Evolutionary conservation across 2,888 invertebrate species (phyloP).

Genomic region (Hololepta plana): DNA sequence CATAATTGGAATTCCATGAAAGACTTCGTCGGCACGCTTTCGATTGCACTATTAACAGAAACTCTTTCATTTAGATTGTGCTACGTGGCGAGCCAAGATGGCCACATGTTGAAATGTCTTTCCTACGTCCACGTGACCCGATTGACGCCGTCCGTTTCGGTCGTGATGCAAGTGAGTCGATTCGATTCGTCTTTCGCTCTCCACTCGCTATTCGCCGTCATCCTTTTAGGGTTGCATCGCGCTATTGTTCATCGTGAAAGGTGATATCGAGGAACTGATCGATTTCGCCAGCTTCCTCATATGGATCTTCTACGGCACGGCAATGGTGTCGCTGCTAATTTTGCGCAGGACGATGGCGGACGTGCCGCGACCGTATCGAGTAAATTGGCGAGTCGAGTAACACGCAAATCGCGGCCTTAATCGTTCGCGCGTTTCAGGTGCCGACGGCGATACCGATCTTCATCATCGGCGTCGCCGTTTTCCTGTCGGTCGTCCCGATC

Average conservation of each 20-base stretch:
- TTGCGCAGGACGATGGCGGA: constrained; percentile 51
- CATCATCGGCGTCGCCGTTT: constrained; percentile 49
- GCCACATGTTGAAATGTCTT: constrained; percentile 61
- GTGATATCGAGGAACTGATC: constrained; percentile 58
- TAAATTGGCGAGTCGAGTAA: constrained; percentile 21
- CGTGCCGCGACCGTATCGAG: constrained; percentile 51
- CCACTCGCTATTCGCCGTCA: too few relatives aligned
- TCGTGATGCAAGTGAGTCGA: constrained; percentile 59
- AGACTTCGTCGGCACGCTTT: too few relatives aligned
- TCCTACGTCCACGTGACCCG: constrained; percentile 59
- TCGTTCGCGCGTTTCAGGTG: constrained; percentile 30
- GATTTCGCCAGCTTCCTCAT: constrained; percentile 76
- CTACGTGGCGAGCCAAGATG: constrained; percentile 64
- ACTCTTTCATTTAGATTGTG: constrained; percentile 61
- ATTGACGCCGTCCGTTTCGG: constrained; percentile 65
- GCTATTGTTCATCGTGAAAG: constrained; percentile 48
- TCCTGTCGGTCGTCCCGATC: constrained; percentile 57
- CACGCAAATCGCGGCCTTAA: neutral
- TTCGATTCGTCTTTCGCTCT: too few relatives aligned
- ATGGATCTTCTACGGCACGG: constrained; percentile 73
- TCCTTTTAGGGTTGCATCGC: constrained; percentile 45
- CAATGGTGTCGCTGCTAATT: constrained; percentile 61
- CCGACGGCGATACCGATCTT: constrained; percentile 55
- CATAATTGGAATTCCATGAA: too few relatives aligned
- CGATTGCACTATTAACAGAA: too few relatives aligned